These are phyloP conservation scores for Indicator indicator DNA, from an alignment of 2,113 vertebrate species.

Conservation along the genomic window DNA sequence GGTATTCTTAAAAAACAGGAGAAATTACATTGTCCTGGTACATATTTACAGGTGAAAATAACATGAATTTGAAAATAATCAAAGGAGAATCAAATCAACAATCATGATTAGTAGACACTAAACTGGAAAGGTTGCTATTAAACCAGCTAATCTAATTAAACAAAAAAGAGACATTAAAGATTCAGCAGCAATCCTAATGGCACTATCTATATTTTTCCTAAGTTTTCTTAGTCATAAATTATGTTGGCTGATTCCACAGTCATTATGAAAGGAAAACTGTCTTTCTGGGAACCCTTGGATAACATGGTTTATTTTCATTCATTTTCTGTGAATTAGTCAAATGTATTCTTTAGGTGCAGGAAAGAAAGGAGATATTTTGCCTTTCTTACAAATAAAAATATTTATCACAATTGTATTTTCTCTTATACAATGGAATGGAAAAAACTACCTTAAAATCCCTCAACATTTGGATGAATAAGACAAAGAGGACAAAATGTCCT, in stretches of 20 bases:
- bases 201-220: not conserved
- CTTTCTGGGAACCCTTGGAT: not conserved
- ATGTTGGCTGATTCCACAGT: not conserved
- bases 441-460: not conserved
- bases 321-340: not conserved
- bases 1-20: not conserved
- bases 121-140: not conserved
- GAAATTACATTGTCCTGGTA: not conserved
- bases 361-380: not conserved
- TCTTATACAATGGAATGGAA: not conserved
- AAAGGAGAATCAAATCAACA: not conserved
- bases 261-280: not conserved
- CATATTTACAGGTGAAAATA: fast-evolving
- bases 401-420: not conserved
- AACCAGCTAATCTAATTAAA: not conserved
- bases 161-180: fast-evolving
- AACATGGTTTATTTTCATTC: not conserved
- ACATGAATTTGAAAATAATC: not conserved
- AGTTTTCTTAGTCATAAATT: not conserved
- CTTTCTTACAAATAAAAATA: not conserved
- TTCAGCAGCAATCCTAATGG: not conserved
- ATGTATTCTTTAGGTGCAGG: not conserved
- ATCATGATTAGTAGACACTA: not conserved
- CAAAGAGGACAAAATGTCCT: not conserved
- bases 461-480: not conserved